phyloP scores from a whole-genome alignment of 2,888 invertebrate species.

The Acleris emargana region DNA sequence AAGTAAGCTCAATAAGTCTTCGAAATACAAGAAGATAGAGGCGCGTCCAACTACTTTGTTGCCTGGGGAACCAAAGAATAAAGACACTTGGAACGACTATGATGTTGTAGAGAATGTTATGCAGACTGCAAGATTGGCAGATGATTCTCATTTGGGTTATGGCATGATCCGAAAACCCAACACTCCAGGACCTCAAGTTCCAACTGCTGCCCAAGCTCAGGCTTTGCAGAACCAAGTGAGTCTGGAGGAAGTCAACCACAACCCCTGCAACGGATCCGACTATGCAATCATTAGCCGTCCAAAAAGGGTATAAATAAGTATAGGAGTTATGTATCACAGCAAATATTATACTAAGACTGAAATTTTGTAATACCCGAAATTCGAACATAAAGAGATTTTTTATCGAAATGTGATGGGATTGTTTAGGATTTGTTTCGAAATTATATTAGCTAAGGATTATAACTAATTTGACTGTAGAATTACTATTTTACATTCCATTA shows the following conservation, averaged over 20 bases:
- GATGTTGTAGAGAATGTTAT: conserved; percentile 89
- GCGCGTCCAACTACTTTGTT: conserved; percentile 83
- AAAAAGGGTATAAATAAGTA: conserved; percentile 87
- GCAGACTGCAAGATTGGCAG: conserved; percentile 88
- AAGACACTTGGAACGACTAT: conserved; percentile 88
- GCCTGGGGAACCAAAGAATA: conserved; percentile 68
- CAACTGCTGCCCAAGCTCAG: conserved; percentile 77
- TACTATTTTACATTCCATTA: conserved; percentile 34
- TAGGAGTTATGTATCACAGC: conserved; percentile 36
- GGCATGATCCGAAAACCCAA: conserved; percentile 89
- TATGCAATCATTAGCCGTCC: conserved; percentile 94
- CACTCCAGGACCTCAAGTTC: conserved; percentile 80
- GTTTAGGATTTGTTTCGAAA: not conserved
- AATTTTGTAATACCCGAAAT: conserved; percentile 25
- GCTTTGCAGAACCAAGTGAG: conserved; percentile 74
- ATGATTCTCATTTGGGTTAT: conserved; percentile 92
- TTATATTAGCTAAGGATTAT: not conserved
- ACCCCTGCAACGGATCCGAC: conserved; percentile 89
- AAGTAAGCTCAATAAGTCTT: conserved; percentile 86
- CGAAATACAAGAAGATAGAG: conserved; percentile 87
- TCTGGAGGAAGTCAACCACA: conserved; percentile 85
- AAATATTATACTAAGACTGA: conserved; percentile 35
- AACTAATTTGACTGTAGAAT: conserved; percentile 4
- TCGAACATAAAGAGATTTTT: conserved; percentile 24
- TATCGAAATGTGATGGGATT: conserved; percentile 5